Conservation (phyloP, 2,888 invertebrate genomes). For the Phyto melanocephala region DNA sequence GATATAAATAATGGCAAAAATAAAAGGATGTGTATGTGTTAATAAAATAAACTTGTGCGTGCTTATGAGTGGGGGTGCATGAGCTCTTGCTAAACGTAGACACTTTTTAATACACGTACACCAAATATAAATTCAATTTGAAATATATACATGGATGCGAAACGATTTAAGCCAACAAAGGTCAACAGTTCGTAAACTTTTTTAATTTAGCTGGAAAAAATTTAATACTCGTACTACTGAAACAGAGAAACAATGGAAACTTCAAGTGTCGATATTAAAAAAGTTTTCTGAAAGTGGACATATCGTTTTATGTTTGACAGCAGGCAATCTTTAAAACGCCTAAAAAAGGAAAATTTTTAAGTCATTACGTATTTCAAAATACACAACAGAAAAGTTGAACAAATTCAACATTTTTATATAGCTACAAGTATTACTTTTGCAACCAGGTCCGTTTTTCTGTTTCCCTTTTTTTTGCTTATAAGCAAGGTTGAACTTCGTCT, state of each 20-base stretch:
- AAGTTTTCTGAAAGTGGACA: neutral
- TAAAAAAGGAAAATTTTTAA: too few species aligned
- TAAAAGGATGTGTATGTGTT: neutral
- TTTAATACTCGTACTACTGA: too few species aligned
- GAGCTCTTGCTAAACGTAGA: neutral
- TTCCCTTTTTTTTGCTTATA: too few species aligned
- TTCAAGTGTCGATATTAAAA: neutral
- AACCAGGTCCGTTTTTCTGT: too few species aligned
- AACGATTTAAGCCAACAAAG: constrained; percentile 37
- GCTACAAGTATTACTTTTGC: too few species aligned
- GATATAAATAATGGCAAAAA: neutral
- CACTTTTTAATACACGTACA: neutral
- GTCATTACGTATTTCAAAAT: too few species aligned
- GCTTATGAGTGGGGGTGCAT: neutral
- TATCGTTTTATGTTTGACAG: neutral
- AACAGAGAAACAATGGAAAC: too few species aligned
- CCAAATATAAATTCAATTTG: neutral
- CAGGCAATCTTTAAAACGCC: neutral
- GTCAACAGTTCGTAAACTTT: constrained; percentile 22
- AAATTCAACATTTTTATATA: too few species aligned
- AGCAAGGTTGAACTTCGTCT: too few species aligned
- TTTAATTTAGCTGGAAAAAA: neutral
- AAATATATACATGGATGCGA: neutral
- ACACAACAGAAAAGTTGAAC: too few species aligned
- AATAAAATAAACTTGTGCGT: neutral